phyloP scores from a whole-genome alignment of 2,797 vertebrate genomes.

The Mus spretus region DNA sequence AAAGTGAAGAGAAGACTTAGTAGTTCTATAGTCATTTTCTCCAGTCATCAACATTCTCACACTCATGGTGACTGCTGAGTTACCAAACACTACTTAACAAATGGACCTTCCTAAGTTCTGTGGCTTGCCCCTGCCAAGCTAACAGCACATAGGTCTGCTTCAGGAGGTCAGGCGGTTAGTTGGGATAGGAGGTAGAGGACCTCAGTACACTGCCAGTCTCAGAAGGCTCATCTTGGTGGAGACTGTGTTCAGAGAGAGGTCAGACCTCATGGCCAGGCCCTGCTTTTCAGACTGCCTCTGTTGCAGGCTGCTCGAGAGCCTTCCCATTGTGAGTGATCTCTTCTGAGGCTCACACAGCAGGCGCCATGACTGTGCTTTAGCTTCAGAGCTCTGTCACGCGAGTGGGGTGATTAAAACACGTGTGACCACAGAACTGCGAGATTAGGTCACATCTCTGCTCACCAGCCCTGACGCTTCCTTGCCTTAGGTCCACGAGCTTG shows the following conservation, averaged over 20 bases:
- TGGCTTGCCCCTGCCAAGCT: neutral
- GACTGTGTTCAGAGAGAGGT: neutral
- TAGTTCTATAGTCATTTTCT: neutral
- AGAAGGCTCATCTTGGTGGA: neutral
- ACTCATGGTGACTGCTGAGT: neutral
- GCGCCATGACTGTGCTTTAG: neutral
- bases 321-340: neutral
- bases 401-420: neutral
- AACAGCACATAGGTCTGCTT: neutral
- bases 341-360: neutral
- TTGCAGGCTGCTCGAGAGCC: fast-evolving
- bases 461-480: neutral
- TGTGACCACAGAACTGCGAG: too few relatives aligned
- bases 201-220: neutral
- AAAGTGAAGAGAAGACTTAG: neutral
- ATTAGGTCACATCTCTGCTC: neutral
- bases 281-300: neutral
- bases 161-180: neutral
- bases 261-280: neutral
- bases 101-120: too few relatives aligned
- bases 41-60: neutral
- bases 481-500: conserved; percentile 92
- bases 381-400: neutral
- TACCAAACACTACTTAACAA: neutral
- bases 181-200: neutral